Percentiles rank a stretch among this genome's conserved stretches.
These are phyloP conservation scores for Myotis lucifugus DNA, from an alignment of 2,113 vertebrate genomes.

Conservation along the genomic window DNA sequence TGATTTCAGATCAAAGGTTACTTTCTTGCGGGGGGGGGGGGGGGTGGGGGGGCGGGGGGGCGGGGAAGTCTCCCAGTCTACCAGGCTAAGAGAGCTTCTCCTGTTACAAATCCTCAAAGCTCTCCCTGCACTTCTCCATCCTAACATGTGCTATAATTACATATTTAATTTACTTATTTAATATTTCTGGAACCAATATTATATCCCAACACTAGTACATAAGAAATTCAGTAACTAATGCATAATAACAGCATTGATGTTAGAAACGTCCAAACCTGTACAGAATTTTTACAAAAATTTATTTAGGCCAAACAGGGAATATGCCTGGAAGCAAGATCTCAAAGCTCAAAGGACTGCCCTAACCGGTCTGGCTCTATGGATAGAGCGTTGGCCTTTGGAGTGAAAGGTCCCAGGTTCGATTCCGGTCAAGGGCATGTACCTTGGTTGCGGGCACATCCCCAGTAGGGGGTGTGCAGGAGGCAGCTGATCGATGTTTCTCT, in stretches of 20 bases:
- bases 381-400: too few species aligned
- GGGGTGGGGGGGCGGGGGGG: too few species aligned
- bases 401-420: too few species aligned
- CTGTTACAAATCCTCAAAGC: neutral
- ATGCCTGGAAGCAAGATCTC: neutral
- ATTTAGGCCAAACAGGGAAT: neutral
- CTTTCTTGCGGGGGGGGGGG: neutral
- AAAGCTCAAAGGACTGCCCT: neutral
- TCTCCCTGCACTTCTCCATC: neutral
- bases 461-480: too few species aligned
- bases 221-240: slow-evolving; percentile 4
- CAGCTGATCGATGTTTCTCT: too few species aligned
- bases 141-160: neutral
- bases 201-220: neutral
- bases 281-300: neutral
- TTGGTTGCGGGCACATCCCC: too few species aligned
- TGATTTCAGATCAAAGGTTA: neutral
- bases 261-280: neutral
- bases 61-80: neutral
- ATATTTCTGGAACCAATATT: neutral
- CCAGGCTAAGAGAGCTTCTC: neutral
- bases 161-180: neutral
- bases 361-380: too few species aligned
- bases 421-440: too few species aligned
- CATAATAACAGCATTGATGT: neutral